A percentile compares a stretch with the other conserved stretches of the same genome.
Evolutionary conservation across 2,113 vertebrate species (phyloP).

Genomic region (Dipodomys merriami): DNA sequence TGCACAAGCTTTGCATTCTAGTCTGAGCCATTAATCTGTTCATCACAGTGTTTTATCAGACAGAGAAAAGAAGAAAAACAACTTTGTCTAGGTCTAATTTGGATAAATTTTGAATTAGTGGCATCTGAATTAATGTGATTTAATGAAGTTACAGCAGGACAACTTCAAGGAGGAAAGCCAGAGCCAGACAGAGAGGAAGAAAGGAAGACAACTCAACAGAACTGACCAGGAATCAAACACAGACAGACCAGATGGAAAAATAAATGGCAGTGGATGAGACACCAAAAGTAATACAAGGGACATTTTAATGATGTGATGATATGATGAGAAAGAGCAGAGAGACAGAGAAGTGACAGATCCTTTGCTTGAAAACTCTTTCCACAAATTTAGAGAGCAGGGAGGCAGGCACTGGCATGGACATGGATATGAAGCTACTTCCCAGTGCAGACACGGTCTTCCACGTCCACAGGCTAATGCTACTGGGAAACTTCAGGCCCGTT

Average conservation of each 20-base stretch:
- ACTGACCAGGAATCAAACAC: conserved; percentile 17
- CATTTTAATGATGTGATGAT: conserved; percentile 59
- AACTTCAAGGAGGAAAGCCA: neutral
- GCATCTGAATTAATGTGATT: neutral
- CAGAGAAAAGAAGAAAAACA: conserved; percentile 31
- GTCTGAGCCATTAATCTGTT: conserved; percentile 54
- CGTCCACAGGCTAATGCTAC: neutral
- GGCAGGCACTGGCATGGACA: accelerated
- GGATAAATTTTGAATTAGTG: conserved; percentile 40
- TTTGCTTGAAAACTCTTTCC: neutral
- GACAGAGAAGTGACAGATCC: neutral
- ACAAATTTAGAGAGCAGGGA: neutral
- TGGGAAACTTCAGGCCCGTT: neutral
- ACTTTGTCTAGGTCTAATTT: neutral
- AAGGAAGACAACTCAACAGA: neutral
- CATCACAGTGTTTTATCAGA: conserved; percentile 49
- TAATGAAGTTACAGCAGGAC: conserved; percentile 51
- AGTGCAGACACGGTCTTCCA: accelerated
- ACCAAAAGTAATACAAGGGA: neutral
- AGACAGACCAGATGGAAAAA: conserved; percentile 1
- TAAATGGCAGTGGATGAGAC: neutral
- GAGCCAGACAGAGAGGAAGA: neutral
- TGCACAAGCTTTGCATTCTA: neutral
- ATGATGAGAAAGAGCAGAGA: neutral
- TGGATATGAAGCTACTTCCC: neutral